phyloP scores from a whole-genome alignment of 30 jellyfish, hydroid and myxozoan species.

The Aurelia sp. region DNA sequence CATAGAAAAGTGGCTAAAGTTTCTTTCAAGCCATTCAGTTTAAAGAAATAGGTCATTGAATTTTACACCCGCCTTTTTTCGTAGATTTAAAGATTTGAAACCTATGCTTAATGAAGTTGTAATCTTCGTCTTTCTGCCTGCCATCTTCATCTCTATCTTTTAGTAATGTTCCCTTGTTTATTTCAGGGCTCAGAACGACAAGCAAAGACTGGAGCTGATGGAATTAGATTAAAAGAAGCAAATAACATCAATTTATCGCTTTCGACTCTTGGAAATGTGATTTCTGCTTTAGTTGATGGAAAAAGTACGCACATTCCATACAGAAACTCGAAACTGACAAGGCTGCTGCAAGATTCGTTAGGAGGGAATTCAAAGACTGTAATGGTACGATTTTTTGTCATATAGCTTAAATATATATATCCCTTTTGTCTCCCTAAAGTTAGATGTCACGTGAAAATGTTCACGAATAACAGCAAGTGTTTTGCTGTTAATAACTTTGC shows the following conservation, averaged over 20 bases:
- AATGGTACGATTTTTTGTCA: slow-evolving; percentile 71
- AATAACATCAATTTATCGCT: slow-evolving; percentile 88
- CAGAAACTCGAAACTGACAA: slow-evolving; percentile 89
- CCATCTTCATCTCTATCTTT: no score
- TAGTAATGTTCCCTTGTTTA: neutral
- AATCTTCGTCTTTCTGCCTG: no score
- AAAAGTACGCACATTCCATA: slow-evolving; percentile 96
- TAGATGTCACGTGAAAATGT: no score
- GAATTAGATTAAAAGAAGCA: slow-evolving; percentile 93
- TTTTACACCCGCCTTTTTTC: no score
- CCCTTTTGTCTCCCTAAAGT: neutral
- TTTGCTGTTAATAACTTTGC: no score
- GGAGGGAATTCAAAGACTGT: slow-evolving; percentile 98
- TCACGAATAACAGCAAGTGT: no score
- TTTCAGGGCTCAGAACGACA: slow-evolving; percentile 96
- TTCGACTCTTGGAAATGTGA: slow-evolving; percentile 95
- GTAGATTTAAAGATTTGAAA: no score
- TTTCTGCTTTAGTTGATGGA: slow-evolving; percentile 95
- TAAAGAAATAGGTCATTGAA: no score
- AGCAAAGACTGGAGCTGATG: slow-evolving; percentile 97
- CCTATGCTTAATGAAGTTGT: no score
- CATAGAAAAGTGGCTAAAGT: no score
- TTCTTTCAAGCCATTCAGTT: no score
- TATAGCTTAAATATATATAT: neutral
- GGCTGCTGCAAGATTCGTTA: slow-evolving; percentile 94